Evolutionary conservation across 2,113 vertebrate genomes (phyloP), one percentile per base, ranked within the genome.

Genomic region (Lagopus muta): DNA sequence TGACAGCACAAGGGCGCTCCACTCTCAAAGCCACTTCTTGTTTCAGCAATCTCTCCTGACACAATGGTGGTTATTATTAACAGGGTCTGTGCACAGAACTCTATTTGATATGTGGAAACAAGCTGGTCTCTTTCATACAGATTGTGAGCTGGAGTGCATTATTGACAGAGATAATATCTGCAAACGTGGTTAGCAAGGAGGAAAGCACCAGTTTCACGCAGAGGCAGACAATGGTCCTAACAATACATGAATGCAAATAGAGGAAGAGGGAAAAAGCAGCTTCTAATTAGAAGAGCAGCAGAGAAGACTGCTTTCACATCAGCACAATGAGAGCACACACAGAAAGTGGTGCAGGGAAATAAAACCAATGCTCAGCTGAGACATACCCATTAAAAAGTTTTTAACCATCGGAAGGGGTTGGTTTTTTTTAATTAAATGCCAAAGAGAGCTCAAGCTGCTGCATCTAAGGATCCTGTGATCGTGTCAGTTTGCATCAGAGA

Each of bases 31-130:
- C n/a, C 10, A 45, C 10, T 74, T 62, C 74, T 86, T 80, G 50
- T 90, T 94, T 52, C 42, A 45, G 86, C 25, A 58, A 47, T 40
- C 65, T 71, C 43, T 67, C 32, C 55, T 52, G 45, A 82, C 48
- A 94, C 88, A 96, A 69, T 93, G 79, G 57, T 6, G 20, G 57
- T 52, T 88, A 86, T 86, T 92, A 80, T 74, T 36, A 88, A 58
- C 81, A 57, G 85, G 27, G 85, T 60, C 61, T 11, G 62, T 81
- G 93, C 81, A 61, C 65, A 96, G 88, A 90, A 83, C 61, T n/a
- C 76, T 77, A 72, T 62, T 95, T 93, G 40, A 75, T 58, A 57
- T 1, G 19, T 43, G 54, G 81, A 94, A 96, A 96, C 42, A 62
- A 90, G 79, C 66, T 91, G 61, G 17, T 52, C 81, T 85, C 69